Evolutionary conservation across 1,140 invertebrate genomes (phyloP).

Genomic region (Eubasilissa regina): DNA sequence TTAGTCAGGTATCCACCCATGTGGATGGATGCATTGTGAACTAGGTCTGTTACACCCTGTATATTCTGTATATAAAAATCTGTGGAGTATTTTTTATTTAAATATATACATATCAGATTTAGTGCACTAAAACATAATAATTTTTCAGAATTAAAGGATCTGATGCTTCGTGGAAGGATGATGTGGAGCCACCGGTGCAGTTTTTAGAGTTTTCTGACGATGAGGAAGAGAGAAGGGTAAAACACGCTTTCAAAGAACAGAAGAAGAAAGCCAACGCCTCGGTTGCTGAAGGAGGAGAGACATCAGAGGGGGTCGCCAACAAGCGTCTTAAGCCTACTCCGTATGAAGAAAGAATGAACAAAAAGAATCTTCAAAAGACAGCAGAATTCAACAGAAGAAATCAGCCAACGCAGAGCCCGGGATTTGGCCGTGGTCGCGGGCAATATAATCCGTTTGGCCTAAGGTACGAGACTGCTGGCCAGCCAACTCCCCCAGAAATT

Average conservation of each 20-base stretch:
- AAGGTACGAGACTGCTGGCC: conserved; percentile 1
- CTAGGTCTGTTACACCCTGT: no score
- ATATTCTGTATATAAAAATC: no score
- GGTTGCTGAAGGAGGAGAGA: conserved; percentile 62
- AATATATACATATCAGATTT: no score
- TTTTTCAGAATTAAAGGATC: conserved; percentile 80
- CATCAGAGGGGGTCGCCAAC: conserved; percentile 58
- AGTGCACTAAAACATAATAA: no score
- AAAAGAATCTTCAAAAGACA: conserved; percentile 54
- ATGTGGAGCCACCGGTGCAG: conserved; percentile 83
- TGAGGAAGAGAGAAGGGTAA: conserved; percentile 81
- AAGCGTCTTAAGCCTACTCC: conserved; percentile 51
- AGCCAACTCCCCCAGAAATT: conserved; percentile 12
- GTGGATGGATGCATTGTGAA: no score
- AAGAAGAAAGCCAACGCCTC: conserved; percentile 61
- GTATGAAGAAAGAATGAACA: conserved; percentile 56
- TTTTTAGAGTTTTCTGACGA: conserved; percentile 90
- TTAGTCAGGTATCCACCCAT: no score
- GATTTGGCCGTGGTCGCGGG: conserved; percentile 20
- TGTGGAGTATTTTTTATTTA: no score
- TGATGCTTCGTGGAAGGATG: conserved; percentile 89
- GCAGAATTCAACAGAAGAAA: conserved; percentile 47
- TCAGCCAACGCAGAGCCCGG: background rate
- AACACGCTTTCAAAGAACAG: conserved; percentile 65
- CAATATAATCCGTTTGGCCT: conserved; percentile 65